phyloP scores from a whole-genome alignment of 2,888 invertebrate genomes.

The Ashinkailepas kermadecensis region DNA sequence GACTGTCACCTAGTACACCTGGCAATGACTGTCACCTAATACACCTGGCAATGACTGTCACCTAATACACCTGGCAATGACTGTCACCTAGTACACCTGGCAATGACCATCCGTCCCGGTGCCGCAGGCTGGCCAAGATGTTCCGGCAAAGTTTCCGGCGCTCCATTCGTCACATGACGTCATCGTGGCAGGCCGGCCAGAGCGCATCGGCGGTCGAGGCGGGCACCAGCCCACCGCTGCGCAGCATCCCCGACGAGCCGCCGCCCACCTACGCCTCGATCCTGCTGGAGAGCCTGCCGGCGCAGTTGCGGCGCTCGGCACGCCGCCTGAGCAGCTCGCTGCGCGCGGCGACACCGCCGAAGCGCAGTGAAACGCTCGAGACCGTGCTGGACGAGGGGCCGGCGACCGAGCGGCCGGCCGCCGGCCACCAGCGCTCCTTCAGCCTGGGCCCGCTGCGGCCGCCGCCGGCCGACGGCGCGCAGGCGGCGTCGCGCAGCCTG shows the following conservation, averaged over 20 bases:
- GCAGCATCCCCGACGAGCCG: slow-evolving; percentile 39
- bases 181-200: background rate
- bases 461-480: background rate
- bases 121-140: slow-evolving; percentile 58
- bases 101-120: too few relatives aligned
- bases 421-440: slow-evolving; percentile 12
- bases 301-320: background rate
- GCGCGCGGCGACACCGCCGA: background rate
- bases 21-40: too few relatives aligned
- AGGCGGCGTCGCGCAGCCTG: background rate
- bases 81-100: too few relatives aligned
- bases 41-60: too few relatives aligned
- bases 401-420: background rate
- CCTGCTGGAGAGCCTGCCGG: slow-evolving; percentile 45
- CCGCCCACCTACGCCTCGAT: slow-evolving; percentile 58
- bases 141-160: slow-evolving; percentile 54
- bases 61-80: too few relatives aligned
- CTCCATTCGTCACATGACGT: slow-evolving; percentile 10
- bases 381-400: background rate
- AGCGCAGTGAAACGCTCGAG: background rate
- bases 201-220: background rate
- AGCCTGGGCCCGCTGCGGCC: background rate
- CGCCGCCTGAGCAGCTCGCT: background rate
- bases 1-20: too few relatives aligned
- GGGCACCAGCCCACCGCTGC: slow-evolving; percentile 17